phyloP scores from a whole-genome alignment of 2,797 vertebrate genomes.

The Sorex maritimensis region DNA sequence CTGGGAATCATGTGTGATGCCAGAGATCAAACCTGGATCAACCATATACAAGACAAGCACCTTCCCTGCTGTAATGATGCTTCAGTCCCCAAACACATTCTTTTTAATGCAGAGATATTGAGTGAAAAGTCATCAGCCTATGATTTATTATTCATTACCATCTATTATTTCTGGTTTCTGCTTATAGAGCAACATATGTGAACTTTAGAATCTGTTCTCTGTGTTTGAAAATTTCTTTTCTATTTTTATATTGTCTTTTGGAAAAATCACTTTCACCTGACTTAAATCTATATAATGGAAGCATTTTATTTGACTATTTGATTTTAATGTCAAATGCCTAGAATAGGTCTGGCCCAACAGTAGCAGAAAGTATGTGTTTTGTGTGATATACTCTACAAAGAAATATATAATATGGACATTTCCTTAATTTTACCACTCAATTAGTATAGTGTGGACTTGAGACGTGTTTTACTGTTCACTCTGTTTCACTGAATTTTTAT shows the following conservation, averaged over 20 bases:
- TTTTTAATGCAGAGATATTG: too few relatives aligned
- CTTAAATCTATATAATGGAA: too few relatives aligned
- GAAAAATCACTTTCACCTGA: not conserved
- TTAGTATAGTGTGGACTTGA: not conserved
- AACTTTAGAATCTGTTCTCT: not conserved
- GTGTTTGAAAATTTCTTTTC: not conserved
- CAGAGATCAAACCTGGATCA: too few relatives aligned
- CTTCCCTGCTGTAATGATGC: too few relatives aligned
- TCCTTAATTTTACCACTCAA: not conserved
- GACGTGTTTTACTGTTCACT: not conserved
- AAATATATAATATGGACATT: not conserved
- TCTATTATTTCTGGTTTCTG: too few relatives aligned
- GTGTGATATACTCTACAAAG: not conserved
- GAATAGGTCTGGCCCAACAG: not conserved
- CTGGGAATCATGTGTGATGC: too few relatives aligned
- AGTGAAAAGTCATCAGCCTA: too few relatives aligned
- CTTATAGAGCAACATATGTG: too few relatives aligned
- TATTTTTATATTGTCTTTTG: not conserved
- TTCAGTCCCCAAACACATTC: too few relatives aligned
- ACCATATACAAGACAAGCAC: too few relatives aligned
- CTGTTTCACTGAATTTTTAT: slow-evolving; percentile 3
- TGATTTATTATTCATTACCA: too few relatives aligned
- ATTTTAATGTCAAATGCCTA: not conserved
- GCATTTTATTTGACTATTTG: not conserved
- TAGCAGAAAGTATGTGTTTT: not conserved